phyloP scores from a whole-genome alignment of 2,888 invertebrate genomes.

The Brachyopa scutellaris region DNA sequence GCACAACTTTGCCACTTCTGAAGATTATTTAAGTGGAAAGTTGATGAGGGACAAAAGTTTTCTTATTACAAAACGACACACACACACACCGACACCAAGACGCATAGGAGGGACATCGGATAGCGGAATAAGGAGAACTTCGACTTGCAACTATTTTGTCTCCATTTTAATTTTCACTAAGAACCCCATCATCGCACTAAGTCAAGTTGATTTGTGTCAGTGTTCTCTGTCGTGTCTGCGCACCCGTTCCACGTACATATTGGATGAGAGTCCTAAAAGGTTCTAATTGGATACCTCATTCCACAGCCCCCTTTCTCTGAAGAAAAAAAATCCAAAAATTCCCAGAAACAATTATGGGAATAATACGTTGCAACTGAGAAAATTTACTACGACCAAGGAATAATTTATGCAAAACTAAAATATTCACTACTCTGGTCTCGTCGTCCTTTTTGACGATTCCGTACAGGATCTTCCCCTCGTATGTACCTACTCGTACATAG shows the following conservation, averaged over 20 bases:
- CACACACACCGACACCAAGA: conserved; percentile 36
- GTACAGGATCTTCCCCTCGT: background rate
- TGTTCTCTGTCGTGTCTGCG: conserved; percentile 14
- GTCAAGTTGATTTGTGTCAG: conserved; percentile 64
- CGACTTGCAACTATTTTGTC: conserved; percentile 32
- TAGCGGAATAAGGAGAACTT: conserved; percentile 22
- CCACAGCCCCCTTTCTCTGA: background rate
- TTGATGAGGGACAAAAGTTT: conserved; percentile 68
- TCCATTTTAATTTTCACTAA: conserved; percentile 59
- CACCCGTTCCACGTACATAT: conserved; percentile 9
- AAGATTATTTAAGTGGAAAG: conserved; percentile 69
- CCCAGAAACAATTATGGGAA: conserved; percentile 55
- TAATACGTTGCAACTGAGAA: conserved; percentile 46
- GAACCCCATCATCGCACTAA: conserved; percentile 48
- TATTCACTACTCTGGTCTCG: conserved; percentile 24
- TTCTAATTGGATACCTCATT: conserved; percentile 52
- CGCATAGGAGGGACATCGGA: background rate
- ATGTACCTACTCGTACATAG: background rate
- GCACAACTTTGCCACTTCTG: conserved; percentile 67
- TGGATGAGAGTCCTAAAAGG: conserved; percentile 45
- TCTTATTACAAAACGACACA: conserved; percentile 61
- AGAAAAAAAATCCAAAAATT: conserved; percentile 12
- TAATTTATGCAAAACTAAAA: conserved; percentile 67
- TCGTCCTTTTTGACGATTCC: conserved; percentile 20
- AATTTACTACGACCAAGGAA: conserved; percentile 47